A percentile compares a stretch with the other conserved stretches of the same genome.
Evolutionary conservation across 2,888 invertebrate genomes (phyloP).

Genomic region (Colletes collaris): DNA sequence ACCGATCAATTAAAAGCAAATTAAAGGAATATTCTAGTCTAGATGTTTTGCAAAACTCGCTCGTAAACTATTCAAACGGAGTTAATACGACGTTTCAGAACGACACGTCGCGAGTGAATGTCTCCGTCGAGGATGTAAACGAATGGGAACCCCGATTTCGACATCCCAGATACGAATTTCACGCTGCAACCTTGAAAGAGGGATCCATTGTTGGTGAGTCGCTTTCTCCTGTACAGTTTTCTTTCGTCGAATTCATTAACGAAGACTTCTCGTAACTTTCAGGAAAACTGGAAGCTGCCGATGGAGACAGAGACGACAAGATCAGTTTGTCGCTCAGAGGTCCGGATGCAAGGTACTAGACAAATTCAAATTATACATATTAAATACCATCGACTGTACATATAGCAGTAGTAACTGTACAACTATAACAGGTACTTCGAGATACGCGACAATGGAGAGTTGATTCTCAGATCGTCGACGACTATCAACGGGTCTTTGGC

Average conservation of each 20-base stretch:
- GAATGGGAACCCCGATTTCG: slow-evolving; percentile 97
- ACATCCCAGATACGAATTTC: slow-evolving; percentile 93
- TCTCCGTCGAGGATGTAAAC: slow-evolving; percentile 93
- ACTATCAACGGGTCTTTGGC: slow-evolving; percentile 85
- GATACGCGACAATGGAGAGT: slow-evolving; percentile 87
- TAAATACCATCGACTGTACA: no score
- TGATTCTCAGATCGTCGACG: slow-evolving; percentile 83
- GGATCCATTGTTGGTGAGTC: slow-evolving; percentile 78
- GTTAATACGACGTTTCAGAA: slow-evolving; percentile 85
- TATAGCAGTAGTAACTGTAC: no score
- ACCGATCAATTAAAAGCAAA: not conserved
- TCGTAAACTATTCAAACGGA: no score
- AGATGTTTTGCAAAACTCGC: not conserved
- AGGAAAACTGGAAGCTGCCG: slow-evolving; percentile 92
- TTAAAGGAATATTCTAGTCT: not conserved
- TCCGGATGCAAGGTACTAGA: slow-evolving; percentile 86
- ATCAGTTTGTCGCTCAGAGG: slow-evolving; percentile 90
- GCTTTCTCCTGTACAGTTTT: slow-evolving; percentile 7
- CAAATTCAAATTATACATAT: no score
- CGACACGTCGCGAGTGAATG: slow-evolving; percentile 91
- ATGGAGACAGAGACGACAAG: slow-evolving; percentile 92
- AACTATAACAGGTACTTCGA: slow-evolving; percentile 85
- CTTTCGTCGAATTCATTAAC: not conserved
- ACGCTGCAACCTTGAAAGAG: slow-evolving; percentile 76
- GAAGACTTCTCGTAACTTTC: slow-evolving; percentile 69